phyloP scores from a whole-genome alignment of 1,140 invertebrate genomes.

The Caerostris darwini region DNA sequence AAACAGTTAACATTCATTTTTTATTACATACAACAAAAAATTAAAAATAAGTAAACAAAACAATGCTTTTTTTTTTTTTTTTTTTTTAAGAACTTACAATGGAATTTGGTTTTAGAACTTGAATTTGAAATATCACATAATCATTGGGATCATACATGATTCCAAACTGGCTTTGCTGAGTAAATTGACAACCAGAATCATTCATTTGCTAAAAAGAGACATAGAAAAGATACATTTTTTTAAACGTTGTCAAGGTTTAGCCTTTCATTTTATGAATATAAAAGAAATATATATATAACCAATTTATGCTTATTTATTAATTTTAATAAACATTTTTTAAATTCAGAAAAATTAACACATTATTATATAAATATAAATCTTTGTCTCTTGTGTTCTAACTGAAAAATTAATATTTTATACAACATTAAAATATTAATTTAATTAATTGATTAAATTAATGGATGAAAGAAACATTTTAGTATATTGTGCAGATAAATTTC shows the following conservation, averaged over 20 bases:
- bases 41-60: not conserved
- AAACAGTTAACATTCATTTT: conserved; percentile 49
- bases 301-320: too few relatives aligned
- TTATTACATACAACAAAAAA: not conserved
- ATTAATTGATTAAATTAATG: too few relatives aligned
- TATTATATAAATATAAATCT: too few relatives aligned
- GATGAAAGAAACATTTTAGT: too few relatives aligned
- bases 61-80: not conserved
- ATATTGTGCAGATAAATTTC: too few relatives aligned
- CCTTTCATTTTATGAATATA: not conserved
- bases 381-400: too few relatives aligned
- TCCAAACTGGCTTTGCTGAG: conserved; percentile 92
- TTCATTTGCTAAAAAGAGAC: conserved; percentile 82
- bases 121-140: conserved; percentile 91
- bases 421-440: too few relatives aligned
- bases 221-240: not conserved
- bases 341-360: too few relatives aligned
- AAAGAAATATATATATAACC: too few relatives aligned
- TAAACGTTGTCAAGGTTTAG: not conserved
- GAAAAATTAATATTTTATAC: too few relatives aligned
- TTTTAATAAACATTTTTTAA: too few relatives aligned
- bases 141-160: conserved; percentile 87
- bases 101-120: conserved; percentile 88
- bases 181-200: conserved; percentile 86
- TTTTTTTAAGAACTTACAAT: conserved; percentile 84